Evolutionary conservation across 1,140 invertebrate species (phyloP), one percentile per base, ranked within the genome.

Genomic region (Epicauta chinensis): DNA sequence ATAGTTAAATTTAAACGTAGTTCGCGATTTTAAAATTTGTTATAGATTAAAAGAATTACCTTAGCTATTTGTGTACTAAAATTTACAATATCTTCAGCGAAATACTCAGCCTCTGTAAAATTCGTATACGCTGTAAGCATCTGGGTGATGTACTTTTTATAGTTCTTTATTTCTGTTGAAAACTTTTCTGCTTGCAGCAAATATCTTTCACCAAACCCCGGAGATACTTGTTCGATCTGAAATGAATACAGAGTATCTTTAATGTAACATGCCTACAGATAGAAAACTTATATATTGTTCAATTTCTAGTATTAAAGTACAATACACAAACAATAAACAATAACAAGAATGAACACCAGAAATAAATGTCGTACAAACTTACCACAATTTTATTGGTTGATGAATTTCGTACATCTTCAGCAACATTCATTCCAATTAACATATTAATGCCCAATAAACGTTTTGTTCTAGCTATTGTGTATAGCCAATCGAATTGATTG

Each of bases 1-100:
- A n/a, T n/a, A n/a, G n/a, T n/a, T n/a, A n/a, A n/a, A n/a, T n/a
- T n/a, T n/a, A n/a, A n/a, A n/a, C n/a, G n/a, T n/a, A n/a, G n/a
- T n/a, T n/a, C n/a, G n/a, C n/a, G n/a, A n/a, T n/a, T n/a, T n/a
- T n/a, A n/a, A n/a, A n/a, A n/a, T n/a, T n/a, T 17, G 23, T 1
- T 30, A 37, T 14, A 15, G 14, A 23, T 11, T 14, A 15, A 1
- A 32, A 16, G 32, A 42, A 51, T 63, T 62, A 82, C 81, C 70
- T 77, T 77, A n/a, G 87, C 86, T 16, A 91, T 64, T 54, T 77
- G 66, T 1, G 75, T 82, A 66, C 84, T 86, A 60, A 89, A 83
- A 3, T 76, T 67, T 3, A 90, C 73, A 56, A 90, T 81, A 55
- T 86, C 81, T 14, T 80, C 76, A 0, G 82, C 81, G 57, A 82